These are phyloP conservation scores for Ageneiosus marmoratus DNA, from an alignment of 2,113 vertebrate genomes.

Conservation along the genomic window DNA sequence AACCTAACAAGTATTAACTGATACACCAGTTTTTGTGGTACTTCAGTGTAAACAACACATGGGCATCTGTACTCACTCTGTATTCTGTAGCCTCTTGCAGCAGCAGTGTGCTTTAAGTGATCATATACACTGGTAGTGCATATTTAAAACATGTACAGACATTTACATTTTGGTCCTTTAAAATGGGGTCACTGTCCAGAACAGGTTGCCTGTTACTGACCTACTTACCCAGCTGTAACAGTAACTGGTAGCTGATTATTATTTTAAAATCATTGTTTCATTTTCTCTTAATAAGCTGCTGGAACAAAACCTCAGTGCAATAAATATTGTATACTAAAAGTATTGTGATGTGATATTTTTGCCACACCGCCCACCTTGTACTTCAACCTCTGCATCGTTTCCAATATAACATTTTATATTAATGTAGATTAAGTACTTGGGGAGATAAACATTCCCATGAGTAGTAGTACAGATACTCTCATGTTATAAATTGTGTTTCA, in stretches of 20 bases:
- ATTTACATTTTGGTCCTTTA: not conserved
- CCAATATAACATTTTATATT: too few relatives aligned
- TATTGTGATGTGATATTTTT: not conserved
- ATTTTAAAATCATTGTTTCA: not conserved
- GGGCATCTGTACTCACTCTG: not conserved
- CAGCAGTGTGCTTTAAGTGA: not conserved
- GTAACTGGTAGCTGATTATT: not conserved
- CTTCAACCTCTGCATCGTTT: constrained; percentile 36
- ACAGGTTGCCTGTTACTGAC: not conserved
- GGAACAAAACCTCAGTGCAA: not conserved
- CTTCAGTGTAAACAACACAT: not conserved
- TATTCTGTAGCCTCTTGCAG: not conserved
- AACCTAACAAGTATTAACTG: too few relatives aligned
- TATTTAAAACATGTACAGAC: not conserved
- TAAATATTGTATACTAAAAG: not conserved
- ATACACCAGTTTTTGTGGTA: too few relatives aligned
- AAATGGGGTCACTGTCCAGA: not conserved
- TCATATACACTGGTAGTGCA: not conserved
- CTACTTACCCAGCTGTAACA: not conserved
- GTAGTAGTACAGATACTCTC: constrained; percentile 49
- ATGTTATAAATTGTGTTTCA: constrained; percentile 53
- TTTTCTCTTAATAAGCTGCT: not conserved
- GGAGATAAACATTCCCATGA: constrained; percentile 55
- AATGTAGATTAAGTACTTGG: not conserved
- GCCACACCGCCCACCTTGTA: not conserved